phyloP scores from a whole-genome alignment of 2,113 vertebrate genomes.

The Cyphomyrus discorhynchus region DNA sequence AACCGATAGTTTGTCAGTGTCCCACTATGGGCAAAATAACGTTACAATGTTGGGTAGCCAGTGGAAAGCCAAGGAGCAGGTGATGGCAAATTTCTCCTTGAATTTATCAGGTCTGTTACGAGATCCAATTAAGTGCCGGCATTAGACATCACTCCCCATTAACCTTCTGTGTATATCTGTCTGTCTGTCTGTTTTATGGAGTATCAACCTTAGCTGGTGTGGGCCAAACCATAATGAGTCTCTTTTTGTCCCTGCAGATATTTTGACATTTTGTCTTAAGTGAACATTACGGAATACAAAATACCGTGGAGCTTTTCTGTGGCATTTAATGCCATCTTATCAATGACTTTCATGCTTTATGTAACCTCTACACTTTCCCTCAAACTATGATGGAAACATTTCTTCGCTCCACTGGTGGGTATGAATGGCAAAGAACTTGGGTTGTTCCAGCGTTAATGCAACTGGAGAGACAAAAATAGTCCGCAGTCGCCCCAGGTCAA shows the following conservation, averaged over 20 bases:
- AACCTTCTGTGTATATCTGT: neutral
- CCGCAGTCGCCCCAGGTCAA: constrained; percentile 29
- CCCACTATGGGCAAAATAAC: neutral
- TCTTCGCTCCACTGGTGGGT: constrained; percentile 12
- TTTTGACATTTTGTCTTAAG: neutral
- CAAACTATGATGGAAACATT: constrained; percentile 14
- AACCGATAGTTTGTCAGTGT: neutral
- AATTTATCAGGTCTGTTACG: neutral
- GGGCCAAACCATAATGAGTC: neutral
- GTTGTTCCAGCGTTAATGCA: constrained; percentile 11
- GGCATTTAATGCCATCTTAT: neutral
- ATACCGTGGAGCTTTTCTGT: neutral
- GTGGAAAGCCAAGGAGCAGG: neutral
- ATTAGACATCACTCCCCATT: neutral
- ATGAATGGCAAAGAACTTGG: constrained; percentile 14
- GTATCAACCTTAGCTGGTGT: neutral
- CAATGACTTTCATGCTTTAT: neutral
- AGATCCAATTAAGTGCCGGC: neutral
- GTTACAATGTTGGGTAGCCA: neutral
- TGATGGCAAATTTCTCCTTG: neutral
- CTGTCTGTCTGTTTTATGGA: neutral
- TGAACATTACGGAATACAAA: neutral
- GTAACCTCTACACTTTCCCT: neutral
- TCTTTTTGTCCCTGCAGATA: neutral
- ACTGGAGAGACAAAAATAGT: constrained; percentile 37